phyloP scores from a whole-genome alignment of 2,797 vertebrate genomes.

The Crypturellus tataupa region DNA sequence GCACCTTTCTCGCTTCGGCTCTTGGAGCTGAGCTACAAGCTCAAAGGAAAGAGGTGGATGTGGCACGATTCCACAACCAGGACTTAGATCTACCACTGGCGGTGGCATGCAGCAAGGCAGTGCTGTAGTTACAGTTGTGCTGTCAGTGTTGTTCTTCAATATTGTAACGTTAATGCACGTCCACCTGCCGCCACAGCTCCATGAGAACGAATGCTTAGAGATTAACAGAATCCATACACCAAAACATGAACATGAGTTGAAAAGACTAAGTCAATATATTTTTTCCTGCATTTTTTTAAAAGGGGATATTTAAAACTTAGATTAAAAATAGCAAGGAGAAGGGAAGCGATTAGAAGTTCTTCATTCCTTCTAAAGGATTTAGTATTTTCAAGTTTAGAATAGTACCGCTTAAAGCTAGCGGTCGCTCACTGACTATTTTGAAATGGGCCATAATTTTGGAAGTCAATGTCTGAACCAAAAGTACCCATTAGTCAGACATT shows the following conservation, averaged over 20 bases:
- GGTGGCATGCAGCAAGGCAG: background rate
- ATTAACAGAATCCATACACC: background rate
- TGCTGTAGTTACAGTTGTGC: accelerated
- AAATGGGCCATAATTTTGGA: background rate
- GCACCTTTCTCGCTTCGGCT: accelerated
- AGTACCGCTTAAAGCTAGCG: background rate
- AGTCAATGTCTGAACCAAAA: background rate
- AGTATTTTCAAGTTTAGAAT: background rate
- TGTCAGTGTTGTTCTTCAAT: background rate
- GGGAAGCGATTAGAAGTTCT: background rate
- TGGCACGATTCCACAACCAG: background rate
- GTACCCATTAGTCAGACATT: background rate
- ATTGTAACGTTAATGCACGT: background rate
- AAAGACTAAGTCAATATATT: background rate
- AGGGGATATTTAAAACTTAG: background rate
- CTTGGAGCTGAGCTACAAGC: background rate
- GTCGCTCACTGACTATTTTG: background rate
- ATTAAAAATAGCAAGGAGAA: background rate
- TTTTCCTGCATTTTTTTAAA: background rate
- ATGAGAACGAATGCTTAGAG: background rate
- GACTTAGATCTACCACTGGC: background rate
- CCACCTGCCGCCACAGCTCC: background rate
- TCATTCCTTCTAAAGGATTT: background rate
- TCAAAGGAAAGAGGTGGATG: background rate
- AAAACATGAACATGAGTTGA: background rate